Base-by-base conservation (phyloP, 2,113 vertebrate genomes). In the Sinosuthora webbiana region DNA sequence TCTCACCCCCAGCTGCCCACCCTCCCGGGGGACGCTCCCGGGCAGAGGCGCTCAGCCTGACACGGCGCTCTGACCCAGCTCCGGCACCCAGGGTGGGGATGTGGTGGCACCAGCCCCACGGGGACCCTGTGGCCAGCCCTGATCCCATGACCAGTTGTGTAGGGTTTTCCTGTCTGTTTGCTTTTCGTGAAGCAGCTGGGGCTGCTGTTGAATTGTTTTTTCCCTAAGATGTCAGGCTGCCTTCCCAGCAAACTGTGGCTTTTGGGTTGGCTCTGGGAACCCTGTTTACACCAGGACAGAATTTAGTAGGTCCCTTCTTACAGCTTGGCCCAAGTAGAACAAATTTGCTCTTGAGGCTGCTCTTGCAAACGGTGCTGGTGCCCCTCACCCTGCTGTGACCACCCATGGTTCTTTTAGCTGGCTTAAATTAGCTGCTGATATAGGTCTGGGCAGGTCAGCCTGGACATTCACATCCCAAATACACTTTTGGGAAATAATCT, bases 91-190 rank as follows among this genome's bases (percentile, higher is more conserved):
- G 41, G 41, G 85, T 84, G 39, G 49, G 57, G 33, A 25, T 81
- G 71, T 7, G 10, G 2, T 30, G 53, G 80, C 80, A 83, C 44
- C 4, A 4, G 20, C 44, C 63, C 80, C 50, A 0, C 1, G 0
- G 47, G 90, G 77, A 73, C 45, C 15, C 4, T 27, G 69, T 1
- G 3, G 31, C 77, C 11, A 2, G 52, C 56, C 8, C 53, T 89
- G 27, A 4, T 44, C 57, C 57, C 57, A 1, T 0, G 18, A 83
- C 41, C 10, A 0, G 2, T 28, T 4, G 4, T 7, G 0, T 33
- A 77, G 71, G 59, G 53, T 76, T 89, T 95, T 89, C 39, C 84
- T 83, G 53, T 57, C 84, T 65, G 44, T 30, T 73, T 41, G 63
- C 69, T 83, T 44, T 56, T 45, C 14, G 0, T 10, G 75, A n/a